Conservation (phyloP, 53 echinoderm and acorn worm genomes). For the Holothuria scabra region DNA sequence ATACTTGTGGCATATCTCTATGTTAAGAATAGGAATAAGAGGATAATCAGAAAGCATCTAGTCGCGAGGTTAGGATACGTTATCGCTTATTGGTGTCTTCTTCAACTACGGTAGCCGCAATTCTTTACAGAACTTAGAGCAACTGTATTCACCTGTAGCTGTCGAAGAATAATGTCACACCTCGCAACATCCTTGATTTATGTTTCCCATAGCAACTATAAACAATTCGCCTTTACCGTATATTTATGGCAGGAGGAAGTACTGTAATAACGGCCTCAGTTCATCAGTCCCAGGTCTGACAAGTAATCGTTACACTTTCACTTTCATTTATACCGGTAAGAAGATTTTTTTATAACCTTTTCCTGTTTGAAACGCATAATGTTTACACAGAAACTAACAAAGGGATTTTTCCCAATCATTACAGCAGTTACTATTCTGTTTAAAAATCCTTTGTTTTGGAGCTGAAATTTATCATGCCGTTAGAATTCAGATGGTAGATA, state of each 20-base stretch:
- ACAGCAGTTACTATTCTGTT: no score
- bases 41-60: slow-evolving; percentile 87
- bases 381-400: no score
- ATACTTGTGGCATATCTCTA: slow-evolving; percentile 59
- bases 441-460: no score
- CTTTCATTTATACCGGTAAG: slow-evolving; percentile 74
- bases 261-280: slow-evolving; percentile 80
- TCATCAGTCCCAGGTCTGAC: slow-evolving; percentile 84
- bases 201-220: slow-evolving; percentile 84
- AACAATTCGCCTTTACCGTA: slow-evolving; percentile 83
- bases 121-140: slow-evolving; percentile 60
- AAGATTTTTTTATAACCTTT: background rate
- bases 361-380: no score
- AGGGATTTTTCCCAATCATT: no score
- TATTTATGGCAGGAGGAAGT: slow-evolving; percentile 76
- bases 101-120: slow-evolving; percentile 61
- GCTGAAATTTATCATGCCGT: no score
- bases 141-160: slow-evolving; percentile 45
- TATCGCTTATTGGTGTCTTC: slow-evolving; percentile 78
- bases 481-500: no score
- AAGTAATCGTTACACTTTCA: slow-evolving; percentile 63
- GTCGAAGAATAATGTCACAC: slow-evolving; percentile 72
- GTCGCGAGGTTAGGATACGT: slow-evolving; percentile 89
- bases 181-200: slow-evolving; percentile 84
- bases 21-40: slow-evolving; percentile 69